These are phyloP conservation scores for Colaptes auratus DNA, from an alignment of 2,113 vertebrate species.

Conservation along the genomic window DNA sequence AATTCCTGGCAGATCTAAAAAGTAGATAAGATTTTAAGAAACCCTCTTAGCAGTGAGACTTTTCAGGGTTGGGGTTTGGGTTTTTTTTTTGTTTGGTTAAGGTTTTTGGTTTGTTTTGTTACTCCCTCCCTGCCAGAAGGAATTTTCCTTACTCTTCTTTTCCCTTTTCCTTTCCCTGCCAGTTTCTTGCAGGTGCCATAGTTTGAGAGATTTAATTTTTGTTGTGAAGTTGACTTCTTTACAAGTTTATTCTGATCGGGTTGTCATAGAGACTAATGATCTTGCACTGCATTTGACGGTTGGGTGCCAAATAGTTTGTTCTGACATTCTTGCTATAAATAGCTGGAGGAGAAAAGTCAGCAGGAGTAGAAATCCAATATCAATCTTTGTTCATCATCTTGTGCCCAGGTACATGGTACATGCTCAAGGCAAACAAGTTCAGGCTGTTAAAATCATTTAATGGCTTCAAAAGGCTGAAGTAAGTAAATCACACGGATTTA, in stretches of 20 bases:
- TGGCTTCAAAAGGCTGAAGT: neutral
- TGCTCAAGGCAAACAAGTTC: neutral
- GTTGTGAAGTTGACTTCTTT: slow-evolving; percentile 49
- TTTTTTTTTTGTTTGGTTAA: no score
- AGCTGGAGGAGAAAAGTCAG: slow-evolving; percentile 14
- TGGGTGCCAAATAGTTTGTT: slow-evolving; percentile 40
- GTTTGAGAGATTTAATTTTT: slow-evolving; percentile 57
- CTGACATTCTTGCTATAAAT: slow-evolving; percentile 52
- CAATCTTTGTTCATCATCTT: slow-evolving; percentile 14
- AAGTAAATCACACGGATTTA: neutral
- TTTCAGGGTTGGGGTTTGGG: neutral
- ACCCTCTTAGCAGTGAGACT: neutral
- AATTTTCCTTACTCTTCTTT: neutral
- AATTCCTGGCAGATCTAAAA: neutral
- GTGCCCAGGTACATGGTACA: neutral
- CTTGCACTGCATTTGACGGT: neutral
- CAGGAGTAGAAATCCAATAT: neutral
- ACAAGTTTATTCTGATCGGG: slow-evolving; percentile 55
- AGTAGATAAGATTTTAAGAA: neutral
- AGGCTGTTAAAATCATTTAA: neutral
- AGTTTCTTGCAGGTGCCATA: slow-evolving; percentile 6
- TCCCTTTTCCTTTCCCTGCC: neutral
- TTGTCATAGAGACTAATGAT: slow-evolving; percentile 73
- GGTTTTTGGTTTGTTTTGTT: neutral
- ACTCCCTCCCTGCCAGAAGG: neutral